Percentiles rank a stretch among this genome's conserved stretches.
Evolutionary conservation across 2,113 vertebrate genomes (phyloP).

Genomic region (Pituophis catenifer): DNA sequence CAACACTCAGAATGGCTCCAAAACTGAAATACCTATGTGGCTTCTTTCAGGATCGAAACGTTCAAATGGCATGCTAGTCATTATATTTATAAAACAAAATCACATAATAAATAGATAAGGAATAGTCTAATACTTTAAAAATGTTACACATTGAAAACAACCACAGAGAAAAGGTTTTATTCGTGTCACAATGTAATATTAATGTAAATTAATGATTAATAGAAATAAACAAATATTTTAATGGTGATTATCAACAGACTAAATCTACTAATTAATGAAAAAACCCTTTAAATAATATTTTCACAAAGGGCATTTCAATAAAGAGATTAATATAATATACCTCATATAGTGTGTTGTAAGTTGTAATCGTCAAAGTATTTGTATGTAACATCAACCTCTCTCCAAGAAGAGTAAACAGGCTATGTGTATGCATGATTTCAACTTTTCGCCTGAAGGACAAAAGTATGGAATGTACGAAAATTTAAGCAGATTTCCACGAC

Average conservation of each 20-base stretch:
- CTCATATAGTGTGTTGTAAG: conserved; percentile 96
- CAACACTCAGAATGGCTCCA: not conserved
- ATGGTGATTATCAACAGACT: not conserved
- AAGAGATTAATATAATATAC: conserved; percentile 63
- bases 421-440: conserved; percentile 98
- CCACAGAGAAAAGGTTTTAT: not conserved
- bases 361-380: conserved; percentile 89
- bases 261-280: not conserved
- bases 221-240: not conserved
- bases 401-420: conserved; percentile 93
- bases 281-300: not conserved
- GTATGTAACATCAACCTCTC: conserved; percentile 92
- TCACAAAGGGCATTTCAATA: not conserved
- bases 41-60: not conserved
- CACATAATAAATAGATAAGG: not conserved
- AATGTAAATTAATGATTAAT: not conserved
- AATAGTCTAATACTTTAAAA: not conserved
- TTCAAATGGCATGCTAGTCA: not conserved
- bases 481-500: not conserved
- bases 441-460: conserved; percentile 84
- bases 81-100: not conserved
- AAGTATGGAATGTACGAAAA: not conserved
- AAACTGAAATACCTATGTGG: not conserved
- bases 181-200: not conserved
- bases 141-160: not conserved